Evolutionary conservation across 2,797 vertebrate species (phyloP), one percentile per base, ranked within the genome.

Genomic region (Antrozous pallidus): DNA sequence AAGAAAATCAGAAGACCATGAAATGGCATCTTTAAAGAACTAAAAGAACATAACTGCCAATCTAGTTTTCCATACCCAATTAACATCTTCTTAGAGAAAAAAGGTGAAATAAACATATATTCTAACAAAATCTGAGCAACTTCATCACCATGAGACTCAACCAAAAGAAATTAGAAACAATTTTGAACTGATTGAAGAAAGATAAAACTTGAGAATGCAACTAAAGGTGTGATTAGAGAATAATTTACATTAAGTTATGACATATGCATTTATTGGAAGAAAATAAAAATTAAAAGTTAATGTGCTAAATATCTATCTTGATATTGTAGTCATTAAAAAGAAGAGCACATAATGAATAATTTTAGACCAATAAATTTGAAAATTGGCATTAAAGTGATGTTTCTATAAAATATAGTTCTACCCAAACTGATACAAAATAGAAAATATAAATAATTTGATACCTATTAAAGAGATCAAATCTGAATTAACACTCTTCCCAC

Each of bases 251-350:
- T 47, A 74, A 84, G 61, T 84, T 78, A 81, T 69, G 36, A 90
- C 13, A 70, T 54, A 65, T 49, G 11, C 8, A 80, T 42, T 91
- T 83, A 61, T 17, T 95, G 2, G 31, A 77, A 63, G 40, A 81
- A 90, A 88, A 90, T 47, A 74, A 90, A 73, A 94, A 7, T 26
- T 92, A 14, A 80, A 54, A 83, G 45, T 67, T 33, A 94, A 69
- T 49, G 1, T 61, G 9, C 18, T 85, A 75, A 42, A 28, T 7
- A 38, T 47, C 63, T 79, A 56, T 56, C 38, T 42, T 71, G 33
- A 90, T 65, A 85, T 9, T 58, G 1, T 3, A 69, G 7, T 63
- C 24, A 81, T 38, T 89, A 58, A 67, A 92, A 93, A 61, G 3
- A 70, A 89, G 8, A 83, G 13, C 9, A n/a, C 13, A n/a, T 22